Conservation (phyloP, 2,797 vertebrate species). For the Schizopygopsis malacanthus region DNA sequence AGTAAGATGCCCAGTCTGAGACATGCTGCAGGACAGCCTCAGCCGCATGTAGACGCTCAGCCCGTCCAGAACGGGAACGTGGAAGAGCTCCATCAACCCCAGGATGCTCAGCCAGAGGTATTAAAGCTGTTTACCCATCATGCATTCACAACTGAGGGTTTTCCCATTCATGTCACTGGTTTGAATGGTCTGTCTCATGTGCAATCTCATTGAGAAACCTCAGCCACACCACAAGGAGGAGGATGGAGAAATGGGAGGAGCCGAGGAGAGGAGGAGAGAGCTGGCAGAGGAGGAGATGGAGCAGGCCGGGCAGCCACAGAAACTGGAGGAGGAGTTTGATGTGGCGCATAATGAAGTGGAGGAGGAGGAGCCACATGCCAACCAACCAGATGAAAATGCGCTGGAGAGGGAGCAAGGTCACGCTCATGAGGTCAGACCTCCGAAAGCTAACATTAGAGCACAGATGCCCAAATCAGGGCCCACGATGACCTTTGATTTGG, state of each 20-base stretch:
- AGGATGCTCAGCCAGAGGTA: slow-evolving; percentile 39
- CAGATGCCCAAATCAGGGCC: neutral
- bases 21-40: slow-evolving; percentile 46
- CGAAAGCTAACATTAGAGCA: neutral
- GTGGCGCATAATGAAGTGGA: slow-evolving; percentile 82
- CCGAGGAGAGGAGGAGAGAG: slow-evolving; percentile 82
- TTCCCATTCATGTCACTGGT: neutral
- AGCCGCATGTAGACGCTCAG: slow-evolving; percentile 36
- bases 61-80: slow-evolving; percentile 50
- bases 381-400: slow-evolving; percentile 77
- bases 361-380: slow-evolving; percentile 65
- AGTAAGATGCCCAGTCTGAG: slow-evolving; percentile 78
- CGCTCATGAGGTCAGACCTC: slow-evolving; percentile 65
- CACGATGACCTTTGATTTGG: neutral
- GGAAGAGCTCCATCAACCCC: slow-evolving; percentile 55
- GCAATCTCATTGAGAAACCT: neutral
- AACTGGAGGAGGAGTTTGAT: slow-evolving; percentile 85
- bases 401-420: slow-evolving; percentile 71
- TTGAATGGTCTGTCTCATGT: neutral
- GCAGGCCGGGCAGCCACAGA: slow-evolving; percentile 90
- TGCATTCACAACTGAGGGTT: neutral
- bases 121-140: neutral
- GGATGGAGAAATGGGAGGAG: slow-evolving; percentile 61
- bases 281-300: slow-evolving; percentile 94
- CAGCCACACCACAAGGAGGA: slow-evolving; percentile 32